Conservation (phyloP, 2,888 invertebrate species). For the Bellardia bayeri region DNA sequence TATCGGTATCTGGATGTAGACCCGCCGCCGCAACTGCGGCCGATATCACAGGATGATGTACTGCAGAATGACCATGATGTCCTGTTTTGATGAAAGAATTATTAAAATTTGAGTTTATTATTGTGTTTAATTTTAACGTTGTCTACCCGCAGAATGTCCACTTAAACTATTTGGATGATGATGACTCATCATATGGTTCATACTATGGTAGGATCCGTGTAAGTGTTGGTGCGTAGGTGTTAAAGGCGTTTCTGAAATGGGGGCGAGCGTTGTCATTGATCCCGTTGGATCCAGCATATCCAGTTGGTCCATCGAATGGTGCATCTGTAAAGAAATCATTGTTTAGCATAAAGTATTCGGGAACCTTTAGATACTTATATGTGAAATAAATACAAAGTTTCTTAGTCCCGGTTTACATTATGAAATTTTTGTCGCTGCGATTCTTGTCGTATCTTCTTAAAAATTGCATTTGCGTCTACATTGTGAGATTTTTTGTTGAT, state of each 20-base stretch:
- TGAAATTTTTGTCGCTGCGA: no score
- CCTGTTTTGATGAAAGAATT: slow-evolving; percentile 77
- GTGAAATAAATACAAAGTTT: no score
- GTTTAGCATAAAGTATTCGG: background rate
- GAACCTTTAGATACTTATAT: background rate
- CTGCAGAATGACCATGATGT: slow-evolving; percentile 86
- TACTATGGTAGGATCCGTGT: slow-evolving; percentile 90
- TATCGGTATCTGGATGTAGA: slow-evolving; percentile 94
- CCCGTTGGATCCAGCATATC: slow-evolving; percentile 96
- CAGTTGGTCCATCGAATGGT: slow-evolving; percentile 95
- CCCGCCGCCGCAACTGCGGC: slow-evolving; percentile 91
- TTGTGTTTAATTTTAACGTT: slow-evolving; percentile 27
- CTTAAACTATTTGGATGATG: slow-evolving; percentile 88
- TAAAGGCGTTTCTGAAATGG: slow-evolving; percentile 91
- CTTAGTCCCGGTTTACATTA: no score
- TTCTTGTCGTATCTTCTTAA: no score
- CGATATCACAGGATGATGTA: slow-evolving; percentile 91
- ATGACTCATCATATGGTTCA: slow-evolving; percentile 94
- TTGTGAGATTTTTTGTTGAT: no score
- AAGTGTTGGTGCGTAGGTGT: slow-evolving; percentile 91
- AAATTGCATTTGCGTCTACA: no score
- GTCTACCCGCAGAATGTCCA: slow-evolving; percentile 86
- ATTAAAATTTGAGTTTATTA: background rate
- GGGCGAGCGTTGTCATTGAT: slow-evolving; percentile 95
- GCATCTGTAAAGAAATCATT: slow-evolving; percentile 88